Conservation (phyloP, 2,888 invertebrate genomes). For the Cremastinae sp. region DNA sequence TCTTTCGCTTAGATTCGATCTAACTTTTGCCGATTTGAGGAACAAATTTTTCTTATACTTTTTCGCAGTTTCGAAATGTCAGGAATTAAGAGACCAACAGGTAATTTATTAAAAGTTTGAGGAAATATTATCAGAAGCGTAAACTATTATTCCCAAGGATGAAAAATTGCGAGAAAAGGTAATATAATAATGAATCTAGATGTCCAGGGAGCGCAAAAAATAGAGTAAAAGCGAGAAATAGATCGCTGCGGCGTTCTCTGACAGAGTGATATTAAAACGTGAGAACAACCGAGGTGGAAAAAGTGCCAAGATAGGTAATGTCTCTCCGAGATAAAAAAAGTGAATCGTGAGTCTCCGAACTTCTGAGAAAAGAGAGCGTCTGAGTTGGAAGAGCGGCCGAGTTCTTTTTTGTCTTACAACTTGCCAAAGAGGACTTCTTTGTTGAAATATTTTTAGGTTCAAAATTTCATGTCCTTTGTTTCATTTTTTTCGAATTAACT, state of each 20-base stretch:
- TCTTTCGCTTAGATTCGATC: not conserved
- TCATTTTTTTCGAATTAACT: too few relatives aligned
- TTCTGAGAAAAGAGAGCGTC: not conserved
- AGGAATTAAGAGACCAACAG: too few relatives aligned
- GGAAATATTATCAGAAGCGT: not conserved
- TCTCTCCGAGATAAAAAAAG: slow-evolving; percentile 10
- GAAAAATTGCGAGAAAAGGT: not conserved
- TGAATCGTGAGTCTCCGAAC: not conserved
- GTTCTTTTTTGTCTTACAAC: too few relatives aligned
- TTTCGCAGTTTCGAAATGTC: too few relatives aligned
- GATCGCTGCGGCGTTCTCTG: not conserved
- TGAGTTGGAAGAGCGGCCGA: too few relatives aligned
- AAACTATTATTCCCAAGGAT: not conserved
- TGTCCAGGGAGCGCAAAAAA: not conserved
- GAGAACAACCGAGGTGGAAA: slow-evolving; percentile 4
- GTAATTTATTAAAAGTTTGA: too few relatives aligned
- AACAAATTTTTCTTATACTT: too few relatives aligned
- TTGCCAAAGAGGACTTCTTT: too few relatives aligned
- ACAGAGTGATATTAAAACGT: slow-evolving; percentile 37
- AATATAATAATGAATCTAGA: not conserved
- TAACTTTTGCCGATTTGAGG: too few relatives aligned
- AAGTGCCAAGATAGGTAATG: slow-evolving; percentile 7
- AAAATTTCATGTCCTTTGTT: too few relatives aligned
- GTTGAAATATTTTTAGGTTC: too few relatives aligned
- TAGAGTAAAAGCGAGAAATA: slow-evolving; percentile 3